Conservation (phyloP, 1,140 invertebrate genomes). For the Solenopsis invicta region DNA sequence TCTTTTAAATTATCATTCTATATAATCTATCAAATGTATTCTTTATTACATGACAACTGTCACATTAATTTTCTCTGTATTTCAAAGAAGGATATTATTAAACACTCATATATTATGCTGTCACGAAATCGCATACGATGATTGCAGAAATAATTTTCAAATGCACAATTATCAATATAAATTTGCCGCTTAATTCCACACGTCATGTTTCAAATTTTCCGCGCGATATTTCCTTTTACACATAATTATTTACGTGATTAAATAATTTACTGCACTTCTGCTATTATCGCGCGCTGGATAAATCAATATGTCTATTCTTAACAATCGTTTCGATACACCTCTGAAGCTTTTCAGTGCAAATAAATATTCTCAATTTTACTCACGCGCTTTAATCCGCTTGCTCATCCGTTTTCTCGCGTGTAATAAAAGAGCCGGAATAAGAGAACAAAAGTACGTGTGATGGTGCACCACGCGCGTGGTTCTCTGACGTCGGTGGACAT, state of each 20-base stretch:
- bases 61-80: not conserved
- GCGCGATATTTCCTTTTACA: not conserved
- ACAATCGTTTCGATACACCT: not conserved
- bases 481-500: not conserved
- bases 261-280: not conserved
- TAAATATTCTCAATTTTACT: constrained; percentile 18
- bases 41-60: not conserved
- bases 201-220: not conserved
- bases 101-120: not conserved
- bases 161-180: constrained; percentile 2
- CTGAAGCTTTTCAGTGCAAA: not conserved
- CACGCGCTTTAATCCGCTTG: constrained; percentile 3
- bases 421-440: constrained; percentile 15
- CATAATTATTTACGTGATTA: constrained; percentile 12
- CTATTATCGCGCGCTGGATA: not conserved
- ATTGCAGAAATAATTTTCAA: not conserved
- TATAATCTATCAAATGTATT: not conserved
- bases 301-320: not conserved
- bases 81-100: not conserved
- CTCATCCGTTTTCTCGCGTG: not conserved
- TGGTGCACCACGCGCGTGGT: not conserved
- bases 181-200: not conserved
- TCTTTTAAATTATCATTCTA: not conserved
- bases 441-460: constrained; percentile 1
- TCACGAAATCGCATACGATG: not conserved